Conservation (phyloP, 2,797 vertebrate species). For the Silurus lanzhouensis region DNA sequence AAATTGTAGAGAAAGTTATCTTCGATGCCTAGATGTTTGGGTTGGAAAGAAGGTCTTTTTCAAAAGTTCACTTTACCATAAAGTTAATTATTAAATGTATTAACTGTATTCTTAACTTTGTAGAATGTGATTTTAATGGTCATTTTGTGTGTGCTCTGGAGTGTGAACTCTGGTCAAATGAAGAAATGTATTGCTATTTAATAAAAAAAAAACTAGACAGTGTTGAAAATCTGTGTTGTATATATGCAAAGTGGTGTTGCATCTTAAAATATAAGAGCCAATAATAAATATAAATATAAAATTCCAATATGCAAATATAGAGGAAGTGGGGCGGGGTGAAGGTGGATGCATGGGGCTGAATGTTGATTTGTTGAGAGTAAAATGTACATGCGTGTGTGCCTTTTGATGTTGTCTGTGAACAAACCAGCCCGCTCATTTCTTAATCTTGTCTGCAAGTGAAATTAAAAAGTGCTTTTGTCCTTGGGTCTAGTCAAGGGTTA, state of each 20-base stretch:
- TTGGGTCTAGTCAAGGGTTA: constrained; percentile 40
- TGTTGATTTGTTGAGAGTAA: not conserved
- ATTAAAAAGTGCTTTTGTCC: constrained; percentile 53
- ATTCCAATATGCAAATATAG: not conserved
- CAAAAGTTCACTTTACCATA: constrained; percentile 62
- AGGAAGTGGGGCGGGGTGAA: not conserved
- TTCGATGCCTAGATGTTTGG: constrained; percentile 21
- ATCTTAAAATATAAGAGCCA: not conserved
- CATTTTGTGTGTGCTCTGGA: not conserved
- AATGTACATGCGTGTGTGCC: not conserved
- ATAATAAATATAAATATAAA: no score
- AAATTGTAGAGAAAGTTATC: constrained; percentile 27
- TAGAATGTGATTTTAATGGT: not conserved
- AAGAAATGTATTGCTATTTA: not conserved
- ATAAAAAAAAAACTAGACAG: not conserved
- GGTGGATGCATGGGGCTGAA: not conserved
- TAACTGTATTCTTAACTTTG: constrained; percentile 56
- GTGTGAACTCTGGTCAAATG: not conserved
- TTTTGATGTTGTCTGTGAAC: constrained; percentile 77
- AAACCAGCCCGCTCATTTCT: constrained; percentile 84
- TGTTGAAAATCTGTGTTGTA: not conserved
- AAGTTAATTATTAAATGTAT: constrained; percentile 62
- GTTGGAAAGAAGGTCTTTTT: constrained; percentile 44
- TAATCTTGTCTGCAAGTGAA: constrained; percentile 80
- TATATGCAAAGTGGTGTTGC: not conserved